Conservation (phyloP, 1,140 invertebrate genomes). For the Ooceraea biroi region DNA sequence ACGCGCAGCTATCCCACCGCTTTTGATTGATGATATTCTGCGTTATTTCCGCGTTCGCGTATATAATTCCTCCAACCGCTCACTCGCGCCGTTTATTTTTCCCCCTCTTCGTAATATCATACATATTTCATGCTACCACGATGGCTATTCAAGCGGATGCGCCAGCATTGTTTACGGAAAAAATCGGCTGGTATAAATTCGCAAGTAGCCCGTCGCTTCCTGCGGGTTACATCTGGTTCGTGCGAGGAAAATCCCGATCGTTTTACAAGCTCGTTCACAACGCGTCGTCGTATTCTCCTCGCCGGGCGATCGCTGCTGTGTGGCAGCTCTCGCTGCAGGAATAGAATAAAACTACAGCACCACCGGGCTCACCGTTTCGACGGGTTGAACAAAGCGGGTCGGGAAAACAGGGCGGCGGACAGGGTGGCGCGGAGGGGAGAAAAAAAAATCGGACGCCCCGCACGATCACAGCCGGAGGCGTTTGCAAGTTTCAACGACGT, state of each 20-base stretch:
- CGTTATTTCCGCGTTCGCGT: constrained; percentile 10
- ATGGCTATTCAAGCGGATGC: constrained; percentile 23
- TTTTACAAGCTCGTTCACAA: constrained; percentile 55
- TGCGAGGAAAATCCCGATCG: constrained; percentile 45
- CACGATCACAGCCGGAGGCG: constrained; percentile 16
- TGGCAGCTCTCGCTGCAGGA: background rate
- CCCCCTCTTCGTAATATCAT: constrained; percentile 29
- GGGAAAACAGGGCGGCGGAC: background rate
- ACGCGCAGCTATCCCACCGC: background rate
- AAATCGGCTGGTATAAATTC: constrained; percentile 47
- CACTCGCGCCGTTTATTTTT: constrained; percentile 30
- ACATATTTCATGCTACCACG: constrained; percentile 47
- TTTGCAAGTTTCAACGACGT: constrained; percentile 41
- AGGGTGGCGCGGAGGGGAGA: background rate
- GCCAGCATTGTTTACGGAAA: constrained; percentile 53
- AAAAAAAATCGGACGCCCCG: constrained; percentile 11
- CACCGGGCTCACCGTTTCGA: constrained; percentile 31
- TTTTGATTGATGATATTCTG: constrained; percentile 10
- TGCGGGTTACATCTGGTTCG: constrained; percentile 46
- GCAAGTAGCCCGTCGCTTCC: constrained; percentile 6
- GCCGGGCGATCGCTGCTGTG: constrained; percentile 7
- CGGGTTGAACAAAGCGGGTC: constrained; percentile 44
- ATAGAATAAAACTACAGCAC: constrained; percentile 48
- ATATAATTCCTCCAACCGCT: constrained; percentile 9
- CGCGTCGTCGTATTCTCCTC: constrained; percentile 47